These are phyloP conservation scores for Syngnathus typhle DNA, from an alignment of 2,113 vertebrate species.

Conservation along the genomic window DNA sequence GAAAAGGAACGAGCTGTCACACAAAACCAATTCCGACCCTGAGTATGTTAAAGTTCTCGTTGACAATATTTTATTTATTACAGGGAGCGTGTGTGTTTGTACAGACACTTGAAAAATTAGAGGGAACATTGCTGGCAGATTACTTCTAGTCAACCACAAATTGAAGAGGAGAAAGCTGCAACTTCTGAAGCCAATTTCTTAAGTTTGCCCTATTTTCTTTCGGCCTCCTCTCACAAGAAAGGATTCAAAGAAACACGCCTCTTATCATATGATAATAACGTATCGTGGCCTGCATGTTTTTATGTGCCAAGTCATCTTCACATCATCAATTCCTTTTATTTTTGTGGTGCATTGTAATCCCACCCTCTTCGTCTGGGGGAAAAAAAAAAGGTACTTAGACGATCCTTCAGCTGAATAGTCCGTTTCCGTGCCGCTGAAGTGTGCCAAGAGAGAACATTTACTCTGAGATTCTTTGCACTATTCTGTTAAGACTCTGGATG, in stretches of 20 bases:
- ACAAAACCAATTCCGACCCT: too few species aligned
- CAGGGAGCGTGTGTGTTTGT: too few species aligned
- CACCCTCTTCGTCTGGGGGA: conserved; percentile 10
- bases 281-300: conserved; percentile 30
- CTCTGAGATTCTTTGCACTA: conserved; percentile 60
- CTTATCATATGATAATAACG: conserved; percentile 52
- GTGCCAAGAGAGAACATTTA: conserved; percentile 67
- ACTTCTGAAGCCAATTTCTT: conserved; percentile 67
- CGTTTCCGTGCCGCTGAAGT: conserved; percentile 49
- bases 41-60: too few species aligned
- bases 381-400: conserved; percentile 41
- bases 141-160: conserved; percentile 48
- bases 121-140: too few species aligned
- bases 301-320: conserved; percentile 38
- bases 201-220: conserved; percentile 56
- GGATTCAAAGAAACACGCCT: conserved; percentile 42
- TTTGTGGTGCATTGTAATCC: conserved; percentile 58
- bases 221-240: conserved; percentile 33
- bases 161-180: conserved; percentile 52
- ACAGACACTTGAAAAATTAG: too few species aligned
- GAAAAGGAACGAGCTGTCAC: too few species aligned
- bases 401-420: conserved; percentile 57
- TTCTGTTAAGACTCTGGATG: conserved; percentile 67
- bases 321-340: conserved; percentile 55
- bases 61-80: too few species aligned